A percentile compares a stretch with the other conserved stretches of the same genome.
Evolutionary conservation across 2,113 vertebrate species (phyloP).

Genomic region (Semicossyphus pulcher): DNA sequence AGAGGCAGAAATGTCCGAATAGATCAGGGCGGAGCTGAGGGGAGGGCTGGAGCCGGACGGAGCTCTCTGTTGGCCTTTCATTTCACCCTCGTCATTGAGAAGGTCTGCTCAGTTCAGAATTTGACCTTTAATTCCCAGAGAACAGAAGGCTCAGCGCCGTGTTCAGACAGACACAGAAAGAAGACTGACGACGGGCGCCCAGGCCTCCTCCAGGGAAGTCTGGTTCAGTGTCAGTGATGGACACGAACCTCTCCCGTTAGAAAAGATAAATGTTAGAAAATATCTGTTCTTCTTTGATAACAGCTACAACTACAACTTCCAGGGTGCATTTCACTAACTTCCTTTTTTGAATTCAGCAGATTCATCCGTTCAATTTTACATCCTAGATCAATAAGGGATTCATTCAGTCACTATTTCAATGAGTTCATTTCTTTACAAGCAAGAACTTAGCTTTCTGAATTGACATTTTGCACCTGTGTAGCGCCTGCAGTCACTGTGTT

Average conservation of each 20-base stretch:
- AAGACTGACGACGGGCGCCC: background rate
- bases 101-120: background rate
- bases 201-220: background rate
- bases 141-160: background rate
- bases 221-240: background rate
- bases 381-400: no score
- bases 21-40: conserved; percentile 17
- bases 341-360: no score
- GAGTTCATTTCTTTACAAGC: no score
- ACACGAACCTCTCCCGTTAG: background rate
- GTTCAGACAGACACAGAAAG: background rate
- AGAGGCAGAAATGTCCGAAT: conserved; percentile 22
- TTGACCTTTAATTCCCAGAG: conserved; percentile 37
- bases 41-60: background rate
- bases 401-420: no score
- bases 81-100: background rate
- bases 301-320: background rate
- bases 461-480: no score
- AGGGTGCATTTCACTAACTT: no score
- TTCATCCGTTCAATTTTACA: no score
- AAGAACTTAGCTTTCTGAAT: no score
- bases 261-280: background rate
- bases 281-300: background rate
- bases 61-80: conserved; percentile 26
- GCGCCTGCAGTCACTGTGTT: no score